Conservation (phyloP, 2,797 vertebrate genomes). For the Sebastes wilsoni region DNA sequence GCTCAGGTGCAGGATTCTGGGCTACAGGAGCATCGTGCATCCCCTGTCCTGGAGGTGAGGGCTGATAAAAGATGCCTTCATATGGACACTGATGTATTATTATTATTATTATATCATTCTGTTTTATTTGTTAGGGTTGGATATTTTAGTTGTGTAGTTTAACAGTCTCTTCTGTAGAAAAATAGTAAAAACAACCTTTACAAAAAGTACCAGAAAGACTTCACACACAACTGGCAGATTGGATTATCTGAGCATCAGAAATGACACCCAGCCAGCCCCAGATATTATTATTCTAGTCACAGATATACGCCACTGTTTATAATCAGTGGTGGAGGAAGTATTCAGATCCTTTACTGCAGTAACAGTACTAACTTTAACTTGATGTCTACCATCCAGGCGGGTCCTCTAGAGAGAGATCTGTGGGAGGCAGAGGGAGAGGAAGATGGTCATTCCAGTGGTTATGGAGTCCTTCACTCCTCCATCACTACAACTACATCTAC, state of each 20-base stretch:
- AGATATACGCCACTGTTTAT: not conserved
- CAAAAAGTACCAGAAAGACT: not conserved
- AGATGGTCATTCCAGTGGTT: conserved; percentile 59
- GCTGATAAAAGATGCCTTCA: not conserved
- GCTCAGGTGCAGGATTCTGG: conserved; percentile 25
- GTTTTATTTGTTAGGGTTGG: not conserved
- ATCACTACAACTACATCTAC: not conserved
- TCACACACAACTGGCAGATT: not conserved
- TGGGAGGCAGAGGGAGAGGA: conserved; percentile 62
- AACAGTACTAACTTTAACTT: too few relatives aligned
- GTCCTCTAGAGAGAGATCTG: conserved; percentile 27
- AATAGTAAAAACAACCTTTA: not conserved
- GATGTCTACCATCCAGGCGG: conserved; percentile 28
- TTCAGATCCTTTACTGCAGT: not conserved
- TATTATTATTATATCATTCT: not conserved
- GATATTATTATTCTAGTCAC: not conserved
- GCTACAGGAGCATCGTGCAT: conserved; percentile 31
- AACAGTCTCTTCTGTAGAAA: not conserved
- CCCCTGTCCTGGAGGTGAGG: conserved; percentile 57
- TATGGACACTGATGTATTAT: not conserved
- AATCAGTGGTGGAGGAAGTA: not conserved
- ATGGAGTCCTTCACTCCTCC: conserved; percentile 35
- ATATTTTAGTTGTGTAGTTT: too few relatives aligned
- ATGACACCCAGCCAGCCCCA: not conserved
- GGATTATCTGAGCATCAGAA: not conserved